Base-by-base conservation (phyloP, 2,797 vertebrate species). In the Arrhamphus sclerolepis region DNA sequence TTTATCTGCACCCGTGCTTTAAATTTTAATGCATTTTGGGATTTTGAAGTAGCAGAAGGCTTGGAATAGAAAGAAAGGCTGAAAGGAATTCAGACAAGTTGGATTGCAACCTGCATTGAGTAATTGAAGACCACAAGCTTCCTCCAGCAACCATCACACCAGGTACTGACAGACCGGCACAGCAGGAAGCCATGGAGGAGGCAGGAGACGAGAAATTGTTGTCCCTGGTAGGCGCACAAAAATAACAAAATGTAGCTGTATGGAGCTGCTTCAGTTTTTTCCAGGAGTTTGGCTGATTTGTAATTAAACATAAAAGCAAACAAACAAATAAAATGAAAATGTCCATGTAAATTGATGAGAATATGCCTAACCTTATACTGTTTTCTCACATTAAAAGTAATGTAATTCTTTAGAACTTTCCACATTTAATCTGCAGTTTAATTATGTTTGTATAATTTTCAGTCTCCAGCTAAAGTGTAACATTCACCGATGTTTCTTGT, bases 31-130 rank as follows among this genome's bases (percentile, higher is more conserved):
- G 72, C n/a, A 26, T 10, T 57, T 6, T 46, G 64, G 68, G 48
- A 56, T 67, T 56, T 58, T 56, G 55, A 38, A 29, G 61, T 34
- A 34, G 70, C 81, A 59, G 68, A 72, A 19, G 62, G 61, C 40
- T 26, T 41, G 46, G 29, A 69, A 41, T 42, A 24, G 26, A 67
- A 72, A 72, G 59, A 80, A 64, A 70, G 46, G 26, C 56, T 60
- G 58, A 64, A 73, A 69, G 62, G 64, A 58, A 81, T 54, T 81
- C 49, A 73, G 65, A 69, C 3, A 18, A 70, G 77, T 24, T 77
- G 71, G 63, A 75, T 63, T 55, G 34, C 52, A 62, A 66, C 70
- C 74, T 72, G 68, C 48, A 39, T 66, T 70, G 60, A 64, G 53
- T n/a, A 75, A 41, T 40, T 59, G 42, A 71, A 50, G 57, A 78